A percentile compares a stretch with the other conserved stretches of the same genome.
Conservation (phyloP, 2,888 invertebrate species). For the Molorchus minor region DNA sequence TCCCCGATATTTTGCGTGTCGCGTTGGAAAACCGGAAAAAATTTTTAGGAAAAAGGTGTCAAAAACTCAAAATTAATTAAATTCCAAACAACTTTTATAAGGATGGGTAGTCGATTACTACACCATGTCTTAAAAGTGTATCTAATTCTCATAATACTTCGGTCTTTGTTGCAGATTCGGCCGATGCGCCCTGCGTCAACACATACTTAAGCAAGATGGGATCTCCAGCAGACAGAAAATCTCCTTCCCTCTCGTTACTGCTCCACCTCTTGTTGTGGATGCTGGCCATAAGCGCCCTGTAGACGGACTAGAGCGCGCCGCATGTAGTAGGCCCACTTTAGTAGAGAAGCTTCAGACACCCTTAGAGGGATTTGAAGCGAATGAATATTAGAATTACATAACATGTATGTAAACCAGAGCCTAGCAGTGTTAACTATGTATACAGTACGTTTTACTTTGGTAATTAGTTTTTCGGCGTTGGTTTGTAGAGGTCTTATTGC, state of each 20-base stretch:
- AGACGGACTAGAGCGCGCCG: constrained; percentile 35
- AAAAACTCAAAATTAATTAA: too few species aligned
- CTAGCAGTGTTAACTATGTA: constrained; percentile 24
- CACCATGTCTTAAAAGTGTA: too few species aligned
- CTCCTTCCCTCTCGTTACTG: constrained; percentile 21
- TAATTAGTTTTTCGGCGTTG: constrained; percentile 3
- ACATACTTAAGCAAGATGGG: constrained; percentile 55
- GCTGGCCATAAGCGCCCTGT: constrained; percentile 45
- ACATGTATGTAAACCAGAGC: constrained; percentile 31
- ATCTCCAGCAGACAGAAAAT: constrained; percentile 41
- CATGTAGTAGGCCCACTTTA: constrained; percentile 37
- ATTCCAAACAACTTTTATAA: too few species aligned
- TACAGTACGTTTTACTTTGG: constrained; percentile 21
- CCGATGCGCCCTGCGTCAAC: constrained; percentile 59
- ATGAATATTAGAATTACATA: constrained; percentile 33
- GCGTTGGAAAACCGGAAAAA: too few species aligned
- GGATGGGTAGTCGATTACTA: too few species aligned
- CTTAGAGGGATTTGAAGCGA: constrained; percentile 39
- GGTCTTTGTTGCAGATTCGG: constrained; percentile 58
- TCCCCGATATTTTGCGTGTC: too few species aligned
- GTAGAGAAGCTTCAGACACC: constrained; percentile 45
- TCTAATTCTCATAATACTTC: too few species aligned
- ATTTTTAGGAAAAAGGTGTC: too few species aligned
- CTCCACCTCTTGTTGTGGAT: constrained; percentile 34
- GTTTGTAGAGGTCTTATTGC: neutral